Evolutionary conservation across 1,140 invertebrate species (phyloP).

Genomic region (Cotesia typhae): DNA sequence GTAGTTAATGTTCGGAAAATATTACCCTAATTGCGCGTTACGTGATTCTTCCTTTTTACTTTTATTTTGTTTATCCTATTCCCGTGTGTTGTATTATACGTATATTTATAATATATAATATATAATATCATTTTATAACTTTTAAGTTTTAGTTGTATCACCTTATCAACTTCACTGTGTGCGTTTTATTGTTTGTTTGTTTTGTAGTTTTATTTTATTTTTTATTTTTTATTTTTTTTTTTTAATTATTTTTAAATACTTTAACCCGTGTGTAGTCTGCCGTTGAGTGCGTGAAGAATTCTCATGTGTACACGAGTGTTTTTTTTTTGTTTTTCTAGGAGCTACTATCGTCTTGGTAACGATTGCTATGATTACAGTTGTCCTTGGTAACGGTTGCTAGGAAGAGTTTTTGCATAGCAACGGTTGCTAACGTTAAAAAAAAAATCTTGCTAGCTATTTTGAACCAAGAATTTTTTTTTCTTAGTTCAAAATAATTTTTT

Average conservation of each 20-base stretch:
- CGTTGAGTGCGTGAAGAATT: constrained; percentile 1
- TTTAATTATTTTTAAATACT: constrained; percentile 38
- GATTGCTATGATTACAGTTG: too few relatives aligned
- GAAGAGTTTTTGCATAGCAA: too few relatives aligned
- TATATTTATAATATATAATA: constrained; percentile 17
- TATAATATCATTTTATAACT: constrained; percentile 1
- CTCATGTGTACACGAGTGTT: too few relatives aligned
- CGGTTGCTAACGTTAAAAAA: too few relatives aligned
- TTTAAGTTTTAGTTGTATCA: neutral
- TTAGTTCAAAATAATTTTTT: too few relatives aligned
- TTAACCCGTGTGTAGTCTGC: constrained; percentile 20
- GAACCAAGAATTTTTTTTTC: too few relatives aligned
- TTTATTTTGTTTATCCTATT: neutral
- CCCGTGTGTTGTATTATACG: constrained; percentile 15
- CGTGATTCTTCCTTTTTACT: neutral
- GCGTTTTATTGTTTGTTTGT: constrained; percentile 13
- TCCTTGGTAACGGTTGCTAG: too few relatives aligned
- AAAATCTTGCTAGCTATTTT: too few relatives aligned
- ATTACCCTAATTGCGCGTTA: constrained; percentile 14
- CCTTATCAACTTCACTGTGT: constrained; percentile 15
- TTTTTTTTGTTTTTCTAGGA: too few relatives aligned
- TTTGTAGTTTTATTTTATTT: constrained; percentile 26
- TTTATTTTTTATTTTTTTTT: constrained; percentile 15
- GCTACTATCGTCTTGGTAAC: too few relatives aligned
- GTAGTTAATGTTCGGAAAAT: constrained; percentile 30